Conservation (phyloP, 92 coral and sea anemone genomes). For the Epizoanthus fatuus region DNA sequence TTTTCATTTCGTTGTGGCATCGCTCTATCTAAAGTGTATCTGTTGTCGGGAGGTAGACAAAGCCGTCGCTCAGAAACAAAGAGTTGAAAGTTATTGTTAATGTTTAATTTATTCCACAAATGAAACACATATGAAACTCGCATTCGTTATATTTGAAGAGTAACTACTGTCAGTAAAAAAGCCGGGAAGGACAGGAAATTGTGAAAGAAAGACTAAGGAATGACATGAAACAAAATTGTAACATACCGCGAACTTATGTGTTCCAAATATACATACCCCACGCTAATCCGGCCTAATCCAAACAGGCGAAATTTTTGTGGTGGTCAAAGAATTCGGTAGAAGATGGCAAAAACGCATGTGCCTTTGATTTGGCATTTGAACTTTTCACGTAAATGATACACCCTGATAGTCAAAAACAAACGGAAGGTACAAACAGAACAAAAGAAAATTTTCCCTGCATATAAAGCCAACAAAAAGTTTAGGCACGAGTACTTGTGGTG, state of each 20-base stretch:
- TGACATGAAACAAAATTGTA: conserved; percentile 7
- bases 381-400: background rate
- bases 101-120: conserved; percentile 8
- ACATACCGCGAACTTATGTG: conserved; percentile 3
- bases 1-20: background rate
- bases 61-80: conserved; percentile 27
- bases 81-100: conserved; percentile 18
- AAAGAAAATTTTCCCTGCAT: background rate
- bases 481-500: background rate
- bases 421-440: background rate
- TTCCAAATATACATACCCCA: conserved; percentile 24
- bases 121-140: conserved; percentile 32
- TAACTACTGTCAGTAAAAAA: background rate
- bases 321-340: background rate
- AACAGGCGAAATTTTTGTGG: conserved; percentile 28
- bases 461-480: background rate
- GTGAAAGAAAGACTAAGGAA: background rate
- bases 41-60: conserved; percentile 28
- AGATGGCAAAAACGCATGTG: background rate
- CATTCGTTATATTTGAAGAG: background rate
- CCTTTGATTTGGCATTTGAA: background rate
- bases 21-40: background rate
- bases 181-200: conserved; percentile 8
- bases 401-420: background rate
- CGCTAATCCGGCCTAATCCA: conserved; percentile 24